Conservation (phyloP, 2,888 invertebrate species). For the Subacronicta megacephala region DNA sequence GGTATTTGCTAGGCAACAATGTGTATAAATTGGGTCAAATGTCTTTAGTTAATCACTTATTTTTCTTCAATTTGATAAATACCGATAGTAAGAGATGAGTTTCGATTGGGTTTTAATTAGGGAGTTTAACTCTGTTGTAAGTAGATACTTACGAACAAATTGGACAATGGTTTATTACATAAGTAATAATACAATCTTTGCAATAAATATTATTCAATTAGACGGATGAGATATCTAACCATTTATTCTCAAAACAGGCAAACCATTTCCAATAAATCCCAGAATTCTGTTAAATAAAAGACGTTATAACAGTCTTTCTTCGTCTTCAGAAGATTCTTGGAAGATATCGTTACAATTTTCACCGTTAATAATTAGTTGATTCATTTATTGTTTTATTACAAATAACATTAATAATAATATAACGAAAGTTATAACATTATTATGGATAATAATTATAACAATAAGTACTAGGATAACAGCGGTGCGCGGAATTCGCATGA, state of each 20-base stretch:
- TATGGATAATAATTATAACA: conserved; percentile 52
- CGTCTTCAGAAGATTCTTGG: conserved; percentile 10
- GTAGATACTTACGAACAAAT: neutral
- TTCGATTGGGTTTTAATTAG: neutral
- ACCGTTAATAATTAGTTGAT: conserved; percentile 11
- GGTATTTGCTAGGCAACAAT: neutral
- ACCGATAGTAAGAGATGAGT: neutral
- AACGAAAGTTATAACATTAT: conserved; percentile 25
- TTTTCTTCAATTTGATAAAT: neutral
- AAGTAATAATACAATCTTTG: neutral
- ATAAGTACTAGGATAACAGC: conserved; percentile 69
- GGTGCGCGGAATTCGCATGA: conserved; percentile 41
- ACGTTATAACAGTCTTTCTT: neutral
- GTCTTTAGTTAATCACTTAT: neutral
- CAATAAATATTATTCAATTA: conserved; percentile 20
- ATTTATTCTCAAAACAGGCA: neutral
- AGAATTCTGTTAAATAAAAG: neutral
- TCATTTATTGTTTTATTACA: conserved; percentile 4
- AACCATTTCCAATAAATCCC: conserved; percentile 8
- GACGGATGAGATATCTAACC: neutral
- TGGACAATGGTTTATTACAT: no score
- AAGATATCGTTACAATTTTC: conserved; percentile 6
- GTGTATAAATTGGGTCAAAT: neutral
- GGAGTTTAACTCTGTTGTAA: no score
- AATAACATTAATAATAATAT: conserved; percentile 22